Evolutionary conservation across 1,140 invertebrate species (phyloP), one percentile per base, ranked within the genome.

Genomic region (Homalodisca vitripennis): DNA sequence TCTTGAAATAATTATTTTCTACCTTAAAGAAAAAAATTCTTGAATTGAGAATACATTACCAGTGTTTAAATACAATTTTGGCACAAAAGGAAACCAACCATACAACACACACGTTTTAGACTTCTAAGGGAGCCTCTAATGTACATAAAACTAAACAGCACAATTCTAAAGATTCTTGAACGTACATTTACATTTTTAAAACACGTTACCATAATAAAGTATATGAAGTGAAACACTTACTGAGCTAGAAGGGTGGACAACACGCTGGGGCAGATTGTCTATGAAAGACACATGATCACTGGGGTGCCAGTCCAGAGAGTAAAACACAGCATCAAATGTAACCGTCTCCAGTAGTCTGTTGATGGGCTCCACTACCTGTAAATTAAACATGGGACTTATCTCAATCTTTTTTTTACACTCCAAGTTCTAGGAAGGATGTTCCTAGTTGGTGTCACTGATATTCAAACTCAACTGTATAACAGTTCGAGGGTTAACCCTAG

Each of bases 221-320:
- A 41, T 41, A 17, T 41, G 6, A 41, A 17, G 34, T n/a, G n/a
- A n/a, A n/a, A n/a, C 13, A 55, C 81, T 83, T 74, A 89, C 86
- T 66, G 85, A 84, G 76, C 88, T 92, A 3, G 85, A 86, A 66
- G 84, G 80, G 77, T 92, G 85, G 48, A 92, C 78, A 70, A 88
- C 87, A 26, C 89, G 80, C 75, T 84, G 82, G 60, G 84, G 83
- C 48, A 96, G 86, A 82, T 97, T 98, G 76, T 97, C 96, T 71
- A 96, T 90, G 80, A 99, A 99, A 17, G 95, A 98, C 26, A 98
- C 92, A 81, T 99, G 97, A 83, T 98, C 90, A 32, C 87, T 87
- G 0, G 97, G 97, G 86, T 99, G 97, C 96, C 97, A 99, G 82
- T 99, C 97, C 66, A 94, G 82, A 0, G 95, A 95, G 81, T 98